Base-by-base conservation (phyloP, 2,113 vertebrate genomes). In the Sorex fumeus region DNA sequence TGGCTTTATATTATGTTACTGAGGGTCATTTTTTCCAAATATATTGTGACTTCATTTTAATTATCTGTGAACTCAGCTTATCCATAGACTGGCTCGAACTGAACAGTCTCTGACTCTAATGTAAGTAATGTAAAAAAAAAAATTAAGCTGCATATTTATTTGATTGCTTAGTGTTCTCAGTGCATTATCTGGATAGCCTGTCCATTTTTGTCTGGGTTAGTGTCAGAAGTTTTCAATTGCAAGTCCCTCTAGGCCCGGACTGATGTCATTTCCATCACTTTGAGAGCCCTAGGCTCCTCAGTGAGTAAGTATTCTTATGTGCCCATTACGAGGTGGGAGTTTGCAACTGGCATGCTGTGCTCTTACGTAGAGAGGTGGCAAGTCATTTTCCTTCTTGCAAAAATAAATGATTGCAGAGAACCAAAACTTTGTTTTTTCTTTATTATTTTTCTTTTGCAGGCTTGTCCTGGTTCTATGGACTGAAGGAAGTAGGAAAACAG, bases 111-210 rank as follows among this genome's bases (percentile, higher is more conserved):
- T 88, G 88, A 83, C 90, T 88, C 60, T 85, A 84, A 66, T 8
- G 34, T 84, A 93, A 94, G 72, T 69, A 83, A 94, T 88, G 15
- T 47, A 12, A 15, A 50, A 60, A 50, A 78, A 50, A 78, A 79
- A 79, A 72, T 62, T 88, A 84, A 91, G 88, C 86, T 72, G 80
- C 57, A 19, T 94, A 92, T 80, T 92, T 91, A 94, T 92, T 80
- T 92, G 86, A 87, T 95, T 87, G 92, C 72, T 88, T 40, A 0
- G 40, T 60, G 86, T 90, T 93, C 90, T 90, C 32, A n/a, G 79
- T 95, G 72, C 93, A 96, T 95, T 95, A 86, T 94, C 95, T 70
- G 71, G 86, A 95, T 69, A 66, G 90, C 60, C 64, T 96, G 92
- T 95, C 88, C 71, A 82, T 90, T 94, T 95, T 47, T 93, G 93